Conservation (phyloP, 1,140 invertebrate genomes). For the Ctenoplectra terminalis region DNA sequence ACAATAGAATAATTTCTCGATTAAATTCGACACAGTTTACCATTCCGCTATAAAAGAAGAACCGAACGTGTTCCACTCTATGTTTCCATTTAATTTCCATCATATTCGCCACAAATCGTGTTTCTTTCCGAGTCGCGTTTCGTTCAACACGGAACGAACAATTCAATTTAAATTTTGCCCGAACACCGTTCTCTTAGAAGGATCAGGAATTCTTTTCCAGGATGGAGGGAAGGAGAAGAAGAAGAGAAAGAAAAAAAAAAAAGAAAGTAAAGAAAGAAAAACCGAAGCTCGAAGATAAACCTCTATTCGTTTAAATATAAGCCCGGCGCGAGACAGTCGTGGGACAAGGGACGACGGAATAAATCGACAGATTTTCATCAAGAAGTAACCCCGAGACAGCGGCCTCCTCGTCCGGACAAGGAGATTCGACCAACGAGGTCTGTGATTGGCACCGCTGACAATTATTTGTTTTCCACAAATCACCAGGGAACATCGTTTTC, state of each 20-base stretch:
- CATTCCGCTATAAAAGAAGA: not conserved
- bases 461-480: constrained; percentile 74
- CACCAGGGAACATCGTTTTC: constrained; percentile 44
- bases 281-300: constrained; percentile 11
- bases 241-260: no score
- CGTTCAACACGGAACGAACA: constrained; percentile 8
- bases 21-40: not conserved
- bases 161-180: constrained; percentile 39
- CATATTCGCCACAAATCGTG: not conserved
- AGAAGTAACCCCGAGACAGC: constrained; percentile 40
- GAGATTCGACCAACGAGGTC: constrained; percentile 52
- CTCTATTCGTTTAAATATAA: constrained; percentile 55
- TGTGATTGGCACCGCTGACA: constrained; percentile 71
- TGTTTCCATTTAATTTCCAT: not conserved
- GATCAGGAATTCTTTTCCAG: constrained; percentile 4
- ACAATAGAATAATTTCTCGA: not conserved
- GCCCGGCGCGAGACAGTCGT: constrained; percentile 15
- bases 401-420: not conserved
- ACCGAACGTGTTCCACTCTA: not conserved
- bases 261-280: no score
- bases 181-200: not conserved
- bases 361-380: constrained; percentile 70
- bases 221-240: no score
- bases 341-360: constrained; percentile 53
- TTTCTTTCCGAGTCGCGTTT: not conserved